Conservation (phyloP, 2,797 vertebrate genomes). For the Coregonus suidteri region DNA sequence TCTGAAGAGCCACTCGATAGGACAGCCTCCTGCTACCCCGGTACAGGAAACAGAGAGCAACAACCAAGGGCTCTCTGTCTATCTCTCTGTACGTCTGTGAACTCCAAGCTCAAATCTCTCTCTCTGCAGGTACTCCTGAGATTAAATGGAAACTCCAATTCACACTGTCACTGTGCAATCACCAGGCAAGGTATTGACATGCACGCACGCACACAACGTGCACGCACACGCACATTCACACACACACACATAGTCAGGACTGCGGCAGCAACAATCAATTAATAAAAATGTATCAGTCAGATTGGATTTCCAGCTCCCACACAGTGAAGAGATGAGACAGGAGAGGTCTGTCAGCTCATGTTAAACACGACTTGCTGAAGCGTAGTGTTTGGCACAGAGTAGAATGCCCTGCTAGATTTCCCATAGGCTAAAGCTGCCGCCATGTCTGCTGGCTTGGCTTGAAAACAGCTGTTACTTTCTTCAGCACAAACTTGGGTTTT, state of each 20-base stretch:
- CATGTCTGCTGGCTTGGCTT: background rate
- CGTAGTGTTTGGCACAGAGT: background rate
- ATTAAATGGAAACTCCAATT: background rate
- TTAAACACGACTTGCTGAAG: background rate
- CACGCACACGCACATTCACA: background rate
- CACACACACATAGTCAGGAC: background rate
- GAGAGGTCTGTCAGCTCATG: background rate
- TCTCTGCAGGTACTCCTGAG: background rate
- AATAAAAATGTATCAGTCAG: constrained; percentile 1
- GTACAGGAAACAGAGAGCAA: no score
- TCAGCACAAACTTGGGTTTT: background rate
- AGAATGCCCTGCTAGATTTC: background rate
- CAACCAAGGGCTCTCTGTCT: no score
- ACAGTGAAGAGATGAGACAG: background rate
- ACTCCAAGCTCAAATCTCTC: background rate
- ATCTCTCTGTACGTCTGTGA: background rate
- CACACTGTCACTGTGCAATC: background rate
- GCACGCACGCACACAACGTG: background rate
- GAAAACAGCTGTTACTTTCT: background rate
- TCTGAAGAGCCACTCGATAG: no score
- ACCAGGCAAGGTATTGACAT: background rate
- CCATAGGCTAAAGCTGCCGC: background rate
- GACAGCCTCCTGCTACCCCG: no score
- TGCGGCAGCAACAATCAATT: background rate
- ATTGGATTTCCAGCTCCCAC: constrained; percentile 4